Evolutionary conservation across 1,140 invertebrate species (phyloP).

Genomic region (Diorhabda carinulata): DNA sequence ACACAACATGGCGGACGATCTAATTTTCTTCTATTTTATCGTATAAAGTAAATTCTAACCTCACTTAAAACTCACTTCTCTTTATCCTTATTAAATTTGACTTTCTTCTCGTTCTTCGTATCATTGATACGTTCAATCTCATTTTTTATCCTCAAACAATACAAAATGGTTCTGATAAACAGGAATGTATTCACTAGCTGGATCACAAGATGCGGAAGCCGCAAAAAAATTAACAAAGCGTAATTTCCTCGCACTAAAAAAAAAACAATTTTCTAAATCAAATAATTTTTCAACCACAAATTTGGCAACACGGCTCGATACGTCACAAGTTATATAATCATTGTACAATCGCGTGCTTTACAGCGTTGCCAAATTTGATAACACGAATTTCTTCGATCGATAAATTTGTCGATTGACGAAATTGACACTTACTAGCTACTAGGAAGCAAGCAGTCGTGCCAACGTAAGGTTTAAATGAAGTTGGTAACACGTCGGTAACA

Average conservation of each 20-base stretch:
- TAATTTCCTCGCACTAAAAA: slow-evolving; percentile 23
- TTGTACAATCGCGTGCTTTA: not conserved
- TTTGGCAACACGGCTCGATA: too few species aligned
- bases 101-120: slow-evolving; percentile 38
- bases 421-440: slow-evolving; percentile 27
- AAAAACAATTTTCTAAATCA: not conserved
- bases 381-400: not conserved
- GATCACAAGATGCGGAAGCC: slow-evolving; percentile 40
- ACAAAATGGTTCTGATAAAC: slow-evolving; percentile 50
- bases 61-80: slow-evolving; percentile 40
- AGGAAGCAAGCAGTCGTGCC: slow-evolving; percentile 30
- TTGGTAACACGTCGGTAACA: slow-evolving; percentile 16
- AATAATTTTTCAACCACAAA: too few species aligned
- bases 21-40: too few species aligned
- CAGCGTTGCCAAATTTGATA: not conserved
- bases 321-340: too few species aligned
- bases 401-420: too few species aligned
- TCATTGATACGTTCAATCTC: slow-evolving; percentile 49
- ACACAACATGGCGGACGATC: too few species aligned
- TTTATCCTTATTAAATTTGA: slow-evolving; percentile 48
- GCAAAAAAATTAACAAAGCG: slow-evolving; percentile 19
- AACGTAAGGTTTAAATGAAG: slow-evolving; percentile 26
- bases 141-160: slow-evolving; percentile 50
- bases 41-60: too few species aligned
- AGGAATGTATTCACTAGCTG: slow-evolving; percentile 49